A percentile compares a stretch with the other conserved stretches of the same genome.
Conservation (phyloP, 1,140 invertebrate species). For the Drosophila ironensis region DNA sequence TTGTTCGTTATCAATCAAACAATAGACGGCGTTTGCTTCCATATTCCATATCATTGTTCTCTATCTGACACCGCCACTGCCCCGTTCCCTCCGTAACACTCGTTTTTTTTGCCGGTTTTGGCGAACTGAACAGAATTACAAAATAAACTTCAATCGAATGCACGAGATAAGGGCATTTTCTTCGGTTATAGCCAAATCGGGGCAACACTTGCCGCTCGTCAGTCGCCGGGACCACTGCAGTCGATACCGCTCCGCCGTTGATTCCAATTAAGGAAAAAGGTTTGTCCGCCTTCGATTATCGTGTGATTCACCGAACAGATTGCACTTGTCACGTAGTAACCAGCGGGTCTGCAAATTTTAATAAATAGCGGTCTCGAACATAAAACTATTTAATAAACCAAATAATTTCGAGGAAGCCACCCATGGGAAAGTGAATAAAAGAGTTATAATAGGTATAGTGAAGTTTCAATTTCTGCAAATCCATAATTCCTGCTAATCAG, state of each 20-base stretch:
- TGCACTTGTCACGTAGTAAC: no score
- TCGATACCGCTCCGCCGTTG: constrained; percentile 28
- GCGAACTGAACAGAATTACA: constrained; percentile 63
- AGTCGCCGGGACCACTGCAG: constrained; percentile 45
- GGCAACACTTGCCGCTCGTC: constrained; percentile 51
- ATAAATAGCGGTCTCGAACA: not conserved
- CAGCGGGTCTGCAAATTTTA: not conserved
- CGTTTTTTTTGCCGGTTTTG: constrained; percentile 56
- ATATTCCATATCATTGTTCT: constrained; percentile 49
- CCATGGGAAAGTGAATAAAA: no score
- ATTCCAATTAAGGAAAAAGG: constrained; percentile 70
- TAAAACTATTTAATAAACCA: not conserved
- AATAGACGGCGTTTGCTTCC: constrained; percentile 39
- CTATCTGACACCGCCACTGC: constrained; percentile 13
- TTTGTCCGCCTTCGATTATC: constrained; percentile 29
- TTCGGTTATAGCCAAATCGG: constrained; percentile 57
- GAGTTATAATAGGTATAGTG: no score
- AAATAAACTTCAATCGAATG: constrained; percentile 73
- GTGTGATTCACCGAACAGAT: not conserved
- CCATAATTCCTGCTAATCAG: not conserved
- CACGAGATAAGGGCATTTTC: constrained; percentile 57
- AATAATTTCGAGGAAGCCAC: not conserved
- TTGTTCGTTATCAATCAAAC: constrained; percentile 55
- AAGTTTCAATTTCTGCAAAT: not conserved
- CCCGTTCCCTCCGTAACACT: not conserved